Percentiles rank a stretch among this genome's conserved stretches.
These are phyloP conservation scores for Dendrophyllia cribrosa DNA, from an alignment of 64 coral and sea anemone species.

Conservation along the genomic window DNA sequence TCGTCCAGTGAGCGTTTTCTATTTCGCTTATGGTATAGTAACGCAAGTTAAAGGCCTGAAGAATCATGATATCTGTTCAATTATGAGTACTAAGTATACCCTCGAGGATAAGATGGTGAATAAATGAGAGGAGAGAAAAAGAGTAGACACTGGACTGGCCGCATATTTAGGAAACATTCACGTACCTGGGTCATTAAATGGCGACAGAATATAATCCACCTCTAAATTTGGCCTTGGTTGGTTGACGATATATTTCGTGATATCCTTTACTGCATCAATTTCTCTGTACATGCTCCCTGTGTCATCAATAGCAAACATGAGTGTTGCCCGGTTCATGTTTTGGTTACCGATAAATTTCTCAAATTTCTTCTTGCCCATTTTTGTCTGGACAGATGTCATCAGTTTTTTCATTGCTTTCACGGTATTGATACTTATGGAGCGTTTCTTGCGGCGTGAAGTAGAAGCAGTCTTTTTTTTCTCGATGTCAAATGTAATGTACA, in stretches of 20 bases:
- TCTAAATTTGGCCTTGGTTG: not conserved
- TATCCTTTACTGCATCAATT: slow-evolving; percentile 28
- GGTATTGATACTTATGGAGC: not conserved
- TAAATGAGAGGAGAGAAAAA: no score
- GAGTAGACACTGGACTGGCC: no score
- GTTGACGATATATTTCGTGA: slow-evolving; percentile 2
- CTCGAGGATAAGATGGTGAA: no score
- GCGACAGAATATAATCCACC: slow-evolving; percentile 36
- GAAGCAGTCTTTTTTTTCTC: not conserved
- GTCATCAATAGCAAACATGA: slow-evolving; percentile 55
- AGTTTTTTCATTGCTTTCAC: not conserved
- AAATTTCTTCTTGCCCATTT: slow-evolving; percentile 22
- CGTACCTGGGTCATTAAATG: slow-evolving; percentile 58
- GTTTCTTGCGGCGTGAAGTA: not conserved
- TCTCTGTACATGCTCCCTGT: slow-evolving; percentile 56
- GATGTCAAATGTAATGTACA: slow-evolving; percentile 35
- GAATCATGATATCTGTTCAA: no score
- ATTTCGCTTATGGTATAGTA: no score
- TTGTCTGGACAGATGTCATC: slow-evolving; percentile 47
- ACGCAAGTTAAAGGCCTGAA: no score
- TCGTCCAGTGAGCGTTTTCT: no score
- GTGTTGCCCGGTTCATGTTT: not conserved
- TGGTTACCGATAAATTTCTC: not conserved
- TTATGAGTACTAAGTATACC: no score
- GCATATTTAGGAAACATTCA: not conserved